A percentile compares a stretch with the other conserved stretches of the same genome.
These are phyloP conservation scores for Saguinus midas DNA, from an alignment of 2,113 vertebrate species.

Conservation along the genomic window DNA sequence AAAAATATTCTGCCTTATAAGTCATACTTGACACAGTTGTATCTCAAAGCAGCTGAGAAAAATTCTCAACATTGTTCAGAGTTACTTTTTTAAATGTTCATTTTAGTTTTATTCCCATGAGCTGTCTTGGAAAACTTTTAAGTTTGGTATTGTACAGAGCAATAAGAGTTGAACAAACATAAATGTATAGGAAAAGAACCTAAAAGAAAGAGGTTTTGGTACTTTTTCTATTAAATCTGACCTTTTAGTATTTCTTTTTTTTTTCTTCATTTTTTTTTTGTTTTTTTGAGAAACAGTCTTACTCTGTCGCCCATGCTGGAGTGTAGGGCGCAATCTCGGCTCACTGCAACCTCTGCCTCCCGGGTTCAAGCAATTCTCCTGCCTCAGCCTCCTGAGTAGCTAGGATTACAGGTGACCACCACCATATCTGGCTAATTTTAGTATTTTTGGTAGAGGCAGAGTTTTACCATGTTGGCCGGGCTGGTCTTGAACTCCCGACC, in stretches of 20 bases:
- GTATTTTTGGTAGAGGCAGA: no score
- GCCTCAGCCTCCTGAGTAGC: no score
- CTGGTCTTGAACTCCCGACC: no score
- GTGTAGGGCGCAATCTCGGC: no score
- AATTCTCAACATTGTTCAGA: not conserved
- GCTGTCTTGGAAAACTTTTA: not conserved
- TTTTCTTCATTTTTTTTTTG: not conserved
- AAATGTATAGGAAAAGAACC: not conserved
- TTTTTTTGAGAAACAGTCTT: not conserved
- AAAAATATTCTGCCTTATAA: not conserved
- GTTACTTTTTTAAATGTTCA: constrained; percentile 38
- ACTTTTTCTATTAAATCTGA: constrained; percentile 34
- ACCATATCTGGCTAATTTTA: no score
- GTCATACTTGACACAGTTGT: fast-evolving
- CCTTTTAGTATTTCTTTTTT: not conserved
- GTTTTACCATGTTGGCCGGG: no score
- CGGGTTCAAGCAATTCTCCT: no score
- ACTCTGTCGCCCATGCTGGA: no score
- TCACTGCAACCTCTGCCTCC: no score
- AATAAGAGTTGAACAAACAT: not conserved
- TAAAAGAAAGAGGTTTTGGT: not conserved
- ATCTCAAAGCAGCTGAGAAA: constrained; percentile 12
- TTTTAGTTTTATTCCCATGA: not conserved
- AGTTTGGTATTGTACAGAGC: not conserved
- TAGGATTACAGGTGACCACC: no score